Evolutionary conservation across 2,888 invertebrate genomes (phyloP).

Genomic region (Melanotus villosus): DNA sequence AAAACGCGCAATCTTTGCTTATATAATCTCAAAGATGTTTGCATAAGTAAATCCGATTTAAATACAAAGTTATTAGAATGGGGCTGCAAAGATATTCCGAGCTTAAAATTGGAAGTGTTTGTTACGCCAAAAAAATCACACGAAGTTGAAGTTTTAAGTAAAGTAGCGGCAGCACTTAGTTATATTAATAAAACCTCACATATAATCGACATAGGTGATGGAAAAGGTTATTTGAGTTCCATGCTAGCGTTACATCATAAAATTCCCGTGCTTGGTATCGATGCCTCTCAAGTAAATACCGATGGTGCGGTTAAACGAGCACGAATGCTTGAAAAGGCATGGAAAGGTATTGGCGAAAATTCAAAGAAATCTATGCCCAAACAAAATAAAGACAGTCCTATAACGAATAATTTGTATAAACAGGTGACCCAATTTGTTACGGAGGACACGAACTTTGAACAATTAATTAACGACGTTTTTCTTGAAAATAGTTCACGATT

Average conservation of each 20-base stretch:
- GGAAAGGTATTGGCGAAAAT: constrained; percentile 59
- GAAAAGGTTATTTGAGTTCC: constrained; percentile 88
- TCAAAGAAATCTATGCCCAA: constrained; percentile 46
- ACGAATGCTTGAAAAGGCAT: constrained; percentile 66
- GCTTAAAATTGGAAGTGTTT: constrained; percentile 74
- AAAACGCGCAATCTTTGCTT: constrained; percentile 58
- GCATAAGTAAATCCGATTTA: constrained; percentile 67
- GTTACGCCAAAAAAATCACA: constrained; percentile 88
- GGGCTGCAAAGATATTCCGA: constrained; percentile 63
- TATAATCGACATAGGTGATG: constrained; percentile 90
- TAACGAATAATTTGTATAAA: constrained; percentile 69
- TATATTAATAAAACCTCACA: constrained; percentile 64
- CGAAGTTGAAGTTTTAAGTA: constrained; percentile 80
- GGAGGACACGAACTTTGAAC: constrained; percentile 71
- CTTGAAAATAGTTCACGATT: constrained; percentile 65
- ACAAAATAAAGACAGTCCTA: background rate
- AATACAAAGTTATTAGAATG: constrained; percentile 62
- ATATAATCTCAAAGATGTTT: constrained; percentile 64
- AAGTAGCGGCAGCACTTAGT: constrained; percentile 72
- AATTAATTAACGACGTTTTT: constrained; percentile 71
- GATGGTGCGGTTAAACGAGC: constrained; percentile 76
- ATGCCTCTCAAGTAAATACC: constrained; percentile 79
- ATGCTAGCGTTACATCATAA: constrained; percentile 79
- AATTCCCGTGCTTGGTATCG: constrained; percentile 85
- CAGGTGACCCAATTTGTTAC: constrained; percentile 76